These are phyloP conservation scores for Ascaphus truei DNA, from an alignment of 2,113 vertebrate species.

Conservation along the genomic window DNA sequence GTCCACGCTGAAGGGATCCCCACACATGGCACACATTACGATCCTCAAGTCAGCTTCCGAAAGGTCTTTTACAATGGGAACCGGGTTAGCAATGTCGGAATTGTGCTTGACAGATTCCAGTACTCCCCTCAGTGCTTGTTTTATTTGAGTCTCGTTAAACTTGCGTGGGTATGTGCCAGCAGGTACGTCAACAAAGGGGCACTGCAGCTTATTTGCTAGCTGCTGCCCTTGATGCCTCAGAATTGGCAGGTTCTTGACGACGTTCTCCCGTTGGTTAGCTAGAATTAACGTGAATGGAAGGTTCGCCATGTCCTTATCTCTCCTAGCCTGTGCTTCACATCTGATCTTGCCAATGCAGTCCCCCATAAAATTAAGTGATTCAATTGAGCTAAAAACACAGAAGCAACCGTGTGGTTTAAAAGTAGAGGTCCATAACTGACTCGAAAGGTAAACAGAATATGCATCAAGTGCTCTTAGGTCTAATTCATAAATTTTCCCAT, in stretches of 20 bases:
- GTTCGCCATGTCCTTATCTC: constrained; percentile 83
- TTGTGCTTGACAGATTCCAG: constrained; percentile 91
- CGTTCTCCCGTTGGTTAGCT: constrained; percentile 88
- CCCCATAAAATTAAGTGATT: constrained; percentile 91
- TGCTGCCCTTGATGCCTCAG: constrained; percentile 96
- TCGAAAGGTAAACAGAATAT: constrained; percentile 86
- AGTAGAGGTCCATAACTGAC: constrained; percentile 81
- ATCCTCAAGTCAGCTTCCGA: constrained; percentile 93
- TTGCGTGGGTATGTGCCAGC: constrained; percentile 87
- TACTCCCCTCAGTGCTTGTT: constrained; percentile 89
- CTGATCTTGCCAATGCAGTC: constrained; percentile 93
- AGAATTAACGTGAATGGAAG: constrained; percentile 93
- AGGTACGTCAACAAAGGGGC: constrained; percentile 94
- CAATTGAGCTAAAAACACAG: constrained; percentile 95
- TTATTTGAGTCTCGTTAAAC: constrained; percentile 94
- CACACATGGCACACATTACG: constrained; percentile 98
- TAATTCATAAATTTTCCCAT: constrained; percentile 96
- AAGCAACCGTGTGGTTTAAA: constrained; percentile 98
- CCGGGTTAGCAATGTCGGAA: constrained; percentile 83
- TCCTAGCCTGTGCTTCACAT: constrained; percentile 85
- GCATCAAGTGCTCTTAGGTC: constrained; percentile 90
- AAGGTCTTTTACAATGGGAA: constrained; percentile 91
- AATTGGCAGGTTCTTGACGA: constrained; percentile 92
- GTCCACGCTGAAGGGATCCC: constrained; percentile 95
- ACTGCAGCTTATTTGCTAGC: constrained; percentile 94